Evolutionary conservation across 2,888 invertebrate genomes (phyloP).

Genomic region (Tipula lateralis): DNA sequence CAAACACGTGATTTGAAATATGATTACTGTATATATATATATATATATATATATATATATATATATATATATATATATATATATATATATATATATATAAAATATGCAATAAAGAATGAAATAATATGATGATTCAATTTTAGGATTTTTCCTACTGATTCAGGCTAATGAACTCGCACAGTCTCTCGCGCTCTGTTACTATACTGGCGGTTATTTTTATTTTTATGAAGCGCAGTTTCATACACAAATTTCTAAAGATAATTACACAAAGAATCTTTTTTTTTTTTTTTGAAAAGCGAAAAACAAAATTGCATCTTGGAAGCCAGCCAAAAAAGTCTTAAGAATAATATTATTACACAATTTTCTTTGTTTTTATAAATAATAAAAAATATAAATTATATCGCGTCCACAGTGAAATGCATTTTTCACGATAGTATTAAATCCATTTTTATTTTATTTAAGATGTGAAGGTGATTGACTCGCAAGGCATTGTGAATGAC

Average conservation of each 20-base stretch:
- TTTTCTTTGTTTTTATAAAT: neutral
- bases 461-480: neutral
- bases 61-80: too few species aligned
- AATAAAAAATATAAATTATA: neutral
- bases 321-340: neutral
- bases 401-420: neutral
- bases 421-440: neutral
- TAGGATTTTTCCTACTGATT: neutral
- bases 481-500: neutral
- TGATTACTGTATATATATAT: too few species aligned
- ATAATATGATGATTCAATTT: neutral
- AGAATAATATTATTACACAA: neutral
- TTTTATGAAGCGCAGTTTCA: neutral
- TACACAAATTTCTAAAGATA: neutral
- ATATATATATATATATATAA: too few species aligned
- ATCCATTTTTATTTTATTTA: neutral
- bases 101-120: neutral
- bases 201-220: neutral
- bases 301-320: neutral
- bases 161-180: neutral
- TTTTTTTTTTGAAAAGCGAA: neutral
- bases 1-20: neutral
- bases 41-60: too few species aligned
- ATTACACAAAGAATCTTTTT: neutral
- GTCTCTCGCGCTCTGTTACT: neutral